Base-by-base conservation (phyloP, 1,140 invertebrate species). In the Aphaenogaster floridana region DNA sequence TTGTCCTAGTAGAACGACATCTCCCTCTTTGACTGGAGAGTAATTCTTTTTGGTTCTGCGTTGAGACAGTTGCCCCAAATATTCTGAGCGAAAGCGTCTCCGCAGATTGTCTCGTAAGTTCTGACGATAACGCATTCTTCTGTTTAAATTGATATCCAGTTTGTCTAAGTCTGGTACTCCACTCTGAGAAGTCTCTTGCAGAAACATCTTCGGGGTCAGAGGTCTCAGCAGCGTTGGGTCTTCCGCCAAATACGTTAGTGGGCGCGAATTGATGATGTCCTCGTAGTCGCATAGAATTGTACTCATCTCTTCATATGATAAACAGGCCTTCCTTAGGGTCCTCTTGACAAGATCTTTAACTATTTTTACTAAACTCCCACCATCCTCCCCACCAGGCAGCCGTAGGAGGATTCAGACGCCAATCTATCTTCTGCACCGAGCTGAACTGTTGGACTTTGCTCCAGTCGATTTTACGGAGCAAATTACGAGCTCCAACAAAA, bases 361-460 rank as follows among this genome's bases (percentile, higher is more conserved):
- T 21, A 92, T 59, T 52, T 92, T 83, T 8, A 93, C 89, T 15
- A 94, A 48, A 57, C 77, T 94, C 91, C 92, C 93, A 94, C 72
- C 79, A 93, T 21, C 92, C 92, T 48, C 91, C 91, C 93, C 91
- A 94, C 94, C 94, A 94, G 9, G 94, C 59, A 3, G 94, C 90
- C 17, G 89, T 64, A 15, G 94, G 92, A 13, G 93, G 93, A 87
- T 92, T 94, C 83, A 95, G 94, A 3, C 87, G 81, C 92, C 21
- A 34, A 2, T 61, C 57, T 61, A 61, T 61, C 9, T 11, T 8
- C 0, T 61, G 57, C 28, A 8, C 7, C 2, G 57, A 1, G 6
- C 21, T 61, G 9, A 61, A 34, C 2, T 2, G 21, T 28, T 61
- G 1, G 3, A 61, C 8, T 9, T 61, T 61, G 21, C 28, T 28